Percentiles rank a stretch among this genome's conserved stretches.
These are phyloP conservation scores for Hemiprocne comata DNA, from an alignment of 2,113 vertebrate species.

Conservation along the genomic window DNA sequence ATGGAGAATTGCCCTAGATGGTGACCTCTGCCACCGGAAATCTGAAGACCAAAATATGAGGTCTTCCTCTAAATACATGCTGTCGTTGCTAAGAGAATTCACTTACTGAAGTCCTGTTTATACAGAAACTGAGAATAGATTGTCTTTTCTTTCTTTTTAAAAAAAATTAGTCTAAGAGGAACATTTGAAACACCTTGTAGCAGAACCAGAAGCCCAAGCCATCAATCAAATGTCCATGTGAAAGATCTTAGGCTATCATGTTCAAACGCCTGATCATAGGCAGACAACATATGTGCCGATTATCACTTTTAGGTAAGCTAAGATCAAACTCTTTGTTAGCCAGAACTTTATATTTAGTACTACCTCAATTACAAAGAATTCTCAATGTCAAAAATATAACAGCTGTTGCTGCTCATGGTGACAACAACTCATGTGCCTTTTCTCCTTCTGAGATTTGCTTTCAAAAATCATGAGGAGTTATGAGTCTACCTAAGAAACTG, in stretches of 20 bases:
- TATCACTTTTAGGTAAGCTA: neutral
- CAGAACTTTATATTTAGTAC: neutral
- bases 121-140: neutral
- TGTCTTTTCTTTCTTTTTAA: neutral
- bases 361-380: neutral
- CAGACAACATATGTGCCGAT: neutral
- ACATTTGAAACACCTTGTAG: neutral
- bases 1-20: neutral
- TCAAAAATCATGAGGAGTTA: neutral
- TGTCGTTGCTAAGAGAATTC: neutral
- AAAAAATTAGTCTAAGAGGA: neutral
- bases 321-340: neutral
- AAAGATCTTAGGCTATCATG: neutral
- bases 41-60: neutral
- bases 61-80: neutral
- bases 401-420: neutral
- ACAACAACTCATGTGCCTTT: neutral
- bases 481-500: neutral
- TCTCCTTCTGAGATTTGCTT: neutral
- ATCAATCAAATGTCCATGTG: neutral
- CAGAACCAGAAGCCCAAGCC: neutral
- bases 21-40: neutral
- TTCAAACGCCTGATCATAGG: neutral
- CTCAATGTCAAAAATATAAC: neutral
- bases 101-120: neutral